Base-by-base conservation (phyloP, 2,888 invertebrate species). In the Leptinotarsa tumamoca region DNA sequence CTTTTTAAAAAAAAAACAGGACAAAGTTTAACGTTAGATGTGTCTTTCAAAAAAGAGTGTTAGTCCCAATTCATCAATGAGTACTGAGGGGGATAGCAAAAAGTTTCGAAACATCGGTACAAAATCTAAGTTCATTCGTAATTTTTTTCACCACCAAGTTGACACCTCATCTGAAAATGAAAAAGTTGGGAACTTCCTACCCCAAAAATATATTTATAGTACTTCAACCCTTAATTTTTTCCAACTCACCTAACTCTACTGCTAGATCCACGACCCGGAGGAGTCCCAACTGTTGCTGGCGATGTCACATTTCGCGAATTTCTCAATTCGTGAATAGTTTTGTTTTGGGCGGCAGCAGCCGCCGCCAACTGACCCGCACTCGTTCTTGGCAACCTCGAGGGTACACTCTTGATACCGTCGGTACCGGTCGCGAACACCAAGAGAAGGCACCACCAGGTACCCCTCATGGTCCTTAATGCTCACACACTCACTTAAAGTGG, bases 351-450 rank as follows among this genome's bases (percentile, higher is more conserved):
- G 63, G 87, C 87, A 21, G 87, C 88, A 21, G 86, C 87, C 7
- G 88, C 88, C 49, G 89, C 89, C 80, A 90, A 86, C 83, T 91
- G 91, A 81, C 89, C 91, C 81, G 92, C 90, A 85, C 92, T 91
- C 80, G 92, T 90, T 79, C 92, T 89, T 71, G 92, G 91, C 77
- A 91, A 87, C 67, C 91, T 89, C 80, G 91, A 87, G 83, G 91
- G 86, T 86, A 82, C 81, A 70, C 81, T 83, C 67, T 72, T 68
- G 54, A 74, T 80, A 73, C 81, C 81, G 67, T 72, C 78, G 75
- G 80, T 84, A 81, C 83, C 75, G 74, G 80, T 81, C 74, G 80
- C 80, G 15, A 80, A 72, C 81, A 85, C 82, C 82, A 86, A 82
- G 80, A 87, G 84, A 81, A 83, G 85, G 84, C 84, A 84, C 87